These are phyloP conservation scores for Chiloscyllium punctatum DNA, from an alignment of 2,797 vertebrate species.

Conservation along the genomic window DNA sequence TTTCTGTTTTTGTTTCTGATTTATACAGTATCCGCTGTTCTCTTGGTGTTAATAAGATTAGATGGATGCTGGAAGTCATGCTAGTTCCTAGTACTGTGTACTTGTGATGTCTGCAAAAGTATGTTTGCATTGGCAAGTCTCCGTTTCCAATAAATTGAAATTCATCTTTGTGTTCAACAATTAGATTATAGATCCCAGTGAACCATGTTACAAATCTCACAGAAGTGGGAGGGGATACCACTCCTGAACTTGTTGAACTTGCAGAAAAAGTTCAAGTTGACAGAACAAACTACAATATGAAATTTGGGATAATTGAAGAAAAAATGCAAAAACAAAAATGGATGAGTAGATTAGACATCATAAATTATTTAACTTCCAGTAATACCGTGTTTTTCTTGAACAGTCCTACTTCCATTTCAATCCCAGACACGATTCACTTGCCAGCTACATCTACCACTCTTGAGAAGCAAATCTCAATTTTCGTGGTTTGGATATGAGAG, in stretches of 20 bases:
- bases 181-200: background rate
- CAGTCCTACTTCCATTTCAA: background rate
- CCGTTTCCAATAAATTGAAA: background rate
- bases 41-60: background rate
- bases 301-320: background rate
- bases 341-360: background rate
- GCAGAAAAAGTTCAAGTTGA: background rate
- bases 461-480: background rate
- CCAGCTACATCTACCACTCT: background rate
- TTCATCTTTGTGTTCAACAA: background rate
- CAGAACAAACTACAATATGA: background rate
- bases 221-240: background rate
- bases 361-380: background rate
- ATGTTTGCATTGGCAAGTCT: background rate
- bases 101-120: background rate
- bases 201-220: background rate
- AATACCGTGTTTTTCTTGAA: background rate
- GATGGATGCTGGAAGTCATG: background rate
- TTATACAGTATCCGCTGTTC: too few relatives aligned
- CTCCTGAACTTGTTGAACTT: background rate
- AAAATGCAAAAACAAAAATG: background rate
- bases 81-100: background rate
- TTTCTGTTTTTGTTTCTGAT: too few relatives aligned
- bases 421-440: background rate
- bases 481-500: background rate